Evolutionary conservation across 2,888 invertebrate genomes (phyloP).

Genomic region (Euphydryas editha): DNA sequence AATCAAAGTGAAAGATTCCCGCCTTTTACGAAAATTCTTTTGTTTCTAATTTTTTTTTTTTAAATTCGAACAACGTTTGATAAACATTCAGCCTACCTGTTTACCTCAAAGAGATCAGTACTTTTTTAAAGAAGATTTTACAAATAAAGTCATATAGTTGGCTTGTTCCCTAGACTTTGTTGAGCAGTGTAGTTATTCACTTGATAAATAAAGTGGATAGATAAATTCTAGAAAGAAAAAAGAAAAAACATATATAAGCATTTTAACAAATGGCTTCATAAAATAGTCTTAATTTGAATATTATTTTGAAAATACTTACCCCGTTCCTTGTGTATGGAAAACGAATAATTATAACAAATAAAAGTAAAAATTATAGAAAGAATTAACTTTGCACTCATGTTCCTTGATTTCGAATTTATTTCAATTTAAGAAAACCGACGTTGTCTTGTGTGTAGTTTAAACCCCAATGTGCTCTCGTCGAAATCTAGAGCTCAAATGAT

Average conservation of each 20-base stretch:
- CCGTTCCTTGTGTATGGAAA: slow-evolving; percentile 51
- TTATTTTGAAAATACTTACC: slow-evolving; percentile 47
- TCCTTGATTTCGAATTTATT: slow-evolving; percentile 22
- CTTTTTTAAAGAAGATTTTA: too few species aligned
- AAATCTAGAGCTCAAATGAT: slow-evolving; percentile 23
- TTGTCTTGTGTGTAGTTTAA: slow-evolving; percentile 6
- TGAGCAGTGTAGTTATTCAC: too few species aligned
- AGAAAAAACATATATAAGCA: not conserved
- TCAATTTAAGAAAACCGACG: not conserved
- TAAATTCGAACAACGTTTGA: too few species aligned
- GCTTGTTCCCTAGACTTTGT: too few species aligned
- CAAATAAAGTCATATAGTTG: too few species aligned
- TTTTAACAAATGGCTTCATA: not conserved
- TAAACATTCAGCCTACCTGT: too few species aligned
- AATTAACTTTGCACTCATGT: slow-evolving; percentile 56
- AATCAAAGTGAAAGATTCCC: too few species aligned
- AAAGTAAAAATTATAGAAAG: slow-evolving; percentile 55
- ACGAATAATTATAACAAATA: slow-evolving; percentile 58
- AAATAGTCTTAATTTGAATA: not conserved
- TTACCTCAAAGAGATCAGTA: too few species aligned
- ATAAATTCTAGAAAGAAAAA: too few species aligned
- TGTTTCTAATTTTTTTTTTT: too few species aligned
- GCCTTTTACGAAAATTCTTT: too few species aligned
- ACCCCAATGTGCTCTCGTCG: slow-evolving; percentile 15
- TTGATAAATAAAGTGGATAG: too few species aligned